Conservation (phyloP, 2,888 invertebrate species). For the Sinelater perroti region DNA sequence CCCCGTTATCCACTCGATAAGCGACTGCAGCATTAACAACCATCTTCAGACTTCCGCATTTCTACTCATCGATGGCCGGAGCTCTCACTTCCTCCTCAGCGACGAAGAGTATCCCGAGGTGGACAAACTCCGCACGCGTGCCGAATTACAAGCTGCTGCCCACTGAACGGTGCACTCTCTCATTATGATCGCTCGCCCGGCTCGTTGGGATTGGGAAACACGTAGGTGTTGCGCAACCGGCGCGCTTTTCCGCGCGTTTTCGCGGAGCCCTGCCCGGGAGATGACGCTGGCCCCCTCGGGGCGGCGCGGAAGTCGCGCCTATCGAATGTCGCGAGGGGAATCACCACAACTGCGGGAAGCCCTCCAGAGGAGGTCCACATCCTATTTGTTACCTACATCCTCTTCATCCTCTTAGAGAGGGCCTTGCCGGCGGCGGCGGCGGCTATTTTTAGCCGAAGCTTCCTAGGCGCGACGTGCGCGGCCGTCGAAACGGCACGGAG, state of each 20-base stretch:
- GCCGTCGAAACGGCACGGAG: too few species aligned
- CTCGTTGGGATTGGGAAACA: slow-evolving; percentile 34
- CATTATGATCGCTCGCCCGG: slow-evolving; percentile 35
- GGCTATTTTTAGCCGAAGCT: background rate
- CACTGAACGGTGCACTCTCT: slow-evolving; percentile 39
- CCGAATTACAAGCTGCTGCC: slow-evolving; percentile 40
- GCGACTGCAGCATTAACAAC: slow-evolving; percentile 35
- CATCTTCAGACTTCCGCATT: slow-evolving; percentile 40
- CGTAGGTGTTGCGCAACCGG: slow-evolving; percentile 28
- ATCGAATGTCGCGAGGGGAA: slow-evolving; percentile 46
- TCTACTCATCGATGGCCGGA: slow-evolving; percentile 39
- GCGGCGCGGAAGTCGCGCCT: too few species aligned
- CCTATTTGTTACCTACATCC: slow-evolving; percentile 60
- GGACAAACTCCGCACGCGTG: slow-evolving; percentile 41
- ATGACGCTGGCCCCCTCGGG: too few species aligned
- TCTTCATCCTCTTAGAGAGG: slow-evolving; percentile 57
- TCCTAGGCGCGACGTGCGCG: too few species aligned
- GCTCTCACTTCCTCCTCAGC: slow-evolving; percentile 39
- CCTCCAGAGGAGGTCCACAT: slow-evolving; percentile 55
- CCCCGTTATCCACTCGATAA: slow-evolving; percentile 37
- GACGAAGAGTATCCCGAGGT: slow-evolving; percentile 32
- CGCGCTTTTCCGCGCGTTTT: slow-evolving; percentile 28
- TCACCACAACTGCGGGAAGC: slow-evolving; percentile 55
- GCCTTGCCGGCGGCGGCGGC: too few species aligned
- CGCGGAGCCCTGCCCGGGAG: too few species aligned